Conservation (phyloP, 2,113 vertebrate species). For the Willisornis vidua region DNA sequence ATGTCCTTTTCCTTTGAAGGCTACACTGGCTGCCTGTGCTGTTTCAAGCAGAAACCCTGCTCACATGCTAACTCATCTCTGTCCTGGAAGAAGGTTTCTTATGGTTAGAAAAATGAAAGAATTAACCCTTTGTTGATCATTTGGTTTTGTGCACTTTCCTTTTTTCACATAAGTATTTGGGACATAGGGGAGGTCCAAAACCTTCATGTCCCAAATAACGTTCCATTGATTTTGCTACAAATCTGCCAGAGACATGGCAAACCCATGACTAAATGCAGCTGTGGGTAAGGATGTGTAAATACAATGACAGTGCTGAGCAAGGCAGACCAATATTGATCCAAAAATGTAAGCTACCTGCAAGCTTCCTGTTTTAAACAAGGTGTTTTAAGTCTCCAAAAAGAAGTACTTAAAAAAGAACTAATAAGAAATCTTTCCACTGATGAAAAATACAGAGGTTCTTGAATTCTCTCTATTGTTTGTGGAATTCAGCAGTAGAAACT, state of each 20-base stretch:
- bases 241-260: background rate
- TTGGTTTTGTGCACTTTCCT: background rate
- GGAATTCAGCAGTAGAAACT: background rate
- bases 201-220: background rate
- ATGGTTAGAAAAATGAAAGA: background rate
- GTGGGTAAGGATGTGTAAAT: background rate
- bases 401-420: background rate
- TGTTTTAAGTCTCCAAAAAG: background rate
- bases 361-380: background rate
- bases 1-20: background rate
- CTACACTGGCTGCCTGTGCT: accelerated
- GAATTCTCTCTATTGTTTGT: background rate
- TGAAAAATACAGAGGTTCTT: background rate
- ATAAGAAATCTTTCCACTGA: background rate
- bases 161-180: background rate
- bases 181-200: background rate
- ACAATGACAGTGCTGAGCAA: background rate
- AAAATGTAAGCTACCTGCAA: background rate
- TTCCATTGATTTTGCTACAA: background rate
- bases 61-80: background rate
- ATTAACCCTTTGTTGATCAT: background rate
- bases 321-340: background rate
- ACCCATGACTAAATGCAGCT: background rate
- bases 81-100: background rate
- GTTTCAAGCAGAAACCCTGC: background rate